Base-by-base conservation (phyloP, 2,888 invertebrate genomes). In the Cylindroiulus punctatus region DNA sequence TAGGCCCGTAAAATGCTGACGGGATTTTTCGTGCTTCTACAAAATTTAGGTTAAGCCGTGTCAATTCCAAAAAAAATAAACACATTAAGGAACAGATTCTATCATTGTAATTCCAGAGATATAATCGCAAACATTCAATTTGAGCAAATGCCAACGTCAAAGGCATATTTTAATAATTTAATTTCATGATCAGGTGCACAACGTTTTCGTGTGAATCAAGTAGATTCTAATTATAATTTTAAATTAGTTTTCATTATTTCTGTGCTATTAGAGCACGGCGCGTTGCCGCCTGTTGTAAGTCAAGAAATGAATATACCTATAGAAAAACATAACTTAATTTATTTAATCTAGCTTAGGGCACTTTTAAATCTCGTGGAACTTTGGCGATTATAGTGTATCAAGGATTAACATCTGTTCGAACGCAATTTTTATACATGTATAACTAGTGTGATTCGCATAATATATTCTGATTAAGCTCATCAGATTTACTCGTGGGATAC, bases 81-180 rank as follows among this genome's bases (percentile, higher is more conserved):
- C 76, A 76, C 30, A 30, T 14, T 30, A 30, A 2, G n/a, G 30
- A 76, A 76, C 76, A 76, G 76, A 76, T 76, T 30, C 76, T 76
- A 76, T 76, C 76, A 30, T 30, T 76, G 30, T 76, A 76, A 76
- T 76, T 76, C 17, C 76, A 26, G 30, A 12, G 76, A 76, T 76
- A 30, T 30, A 26, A 76, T 76, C 76, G 30, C 76, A 30, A 30
- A 76, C 76, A 76, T 76, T 76, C 76, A 76, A 76, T 76, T 76
- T 76, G 14, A 76, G 17, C 76, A 76, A 76, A 76, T 76, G 76
- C 76, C 30, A 76, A 76, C 76, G 30, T 76, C 76, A 32, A 76
- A 32, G 32, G 76, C 76, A 76, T 76, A 76, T 76, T 76, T 76
- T 76, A 76, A 76, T 76, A 76, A 76, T 76, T 76, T 76, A 76